Base-by-base conservation (phyloP, 2,888 invertebrate species). In the Macrosoma leucophasiata region DNA sequence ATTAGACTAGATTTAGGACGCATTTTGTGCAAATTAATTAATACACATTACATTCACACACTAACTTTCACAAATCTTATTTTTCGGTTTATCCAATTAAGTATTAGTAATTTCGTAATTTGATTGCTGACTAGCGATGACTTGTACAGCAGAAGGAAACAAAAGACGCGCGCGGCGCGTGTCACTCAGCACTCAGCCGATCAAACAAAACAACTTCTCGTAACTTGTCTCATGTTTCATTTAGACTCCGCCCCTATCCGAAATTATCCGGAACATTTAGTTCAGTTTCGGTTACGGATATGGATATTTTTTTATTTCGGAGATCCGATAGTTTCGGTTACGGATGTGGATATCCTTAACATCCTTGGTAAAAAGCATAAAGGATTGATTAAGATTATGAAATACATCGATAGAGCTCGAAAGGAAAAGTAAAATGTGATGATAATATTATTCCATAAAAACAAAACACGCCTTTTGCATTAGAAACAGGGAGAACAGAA, bases 1-100 rank as follows among this genome's bases (percentile, higher is more conserved):
- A 36, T 31, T 36, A 31, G 1, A 31, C 36, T 36, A 5, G 36
- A 18, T 10, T 36, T 31, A 23, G 31, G 31, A 31, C 31, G 31
- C 27, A 36, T 36, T 31, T 27, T 25, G 14, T 25, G 3, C 13
- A 5, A 25, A 29, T 25, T 25, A n/a, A n/a, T 18, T 18, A 18
- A 18, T 18, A 29, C 17, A 18, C 13, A 17, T n/a, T 17, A 18
- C 10, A 17, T 12, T 18, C 10, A n/a, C n/a, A n/a, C n/a, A n/a
- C n/a, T n/a, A n/a, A n/a, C n/a, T n/a, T n/a, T n/a, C n/a, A 29
- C 20, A 29, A 11, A 13, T 18, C 19, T 29, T 18, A 18, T 20
- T 18, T 29, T 29, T 18, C 17, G 7, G 12, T 18, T 19, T 29
- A 13, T 17, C 19, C n/a, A 29, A 29, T 20, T 11, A 18, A 18